These are phyloP conservation scores for Pristionchus maxplancki DNA, from an alignment of 2,888 invertebrate genomes.

Conservation along the genomic window DNA sequence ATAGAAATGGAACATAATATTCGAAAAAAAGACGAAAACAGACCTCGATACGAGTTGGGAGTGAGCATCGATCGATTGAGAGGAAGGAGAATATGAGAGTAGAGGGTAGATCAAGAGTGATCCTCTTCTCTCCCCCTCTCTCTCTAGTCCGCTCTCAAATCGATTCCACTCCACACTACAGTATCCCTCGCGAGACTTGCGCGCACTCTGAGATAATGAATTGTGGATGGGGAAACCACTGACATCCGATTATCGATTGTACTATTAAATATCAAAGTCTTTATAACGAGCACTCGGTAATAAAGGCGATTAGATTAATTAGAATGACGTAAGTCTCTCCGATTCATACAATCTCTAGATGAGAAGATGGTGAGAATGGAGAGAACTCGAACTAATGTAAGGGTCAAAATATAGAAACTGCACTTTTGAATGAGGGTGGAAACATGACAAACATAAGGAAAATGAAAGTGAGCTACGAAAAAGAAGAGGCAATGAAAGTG, in stretches of 20 bases:
- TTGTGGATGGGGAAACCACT: constrained; percentile 2
- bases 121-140: background rate
- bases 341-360: background rate
- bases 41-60: constrained; percentile 43
- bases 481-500: background rate
- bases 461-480: background rate
- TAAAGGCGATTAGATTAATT: background rate
- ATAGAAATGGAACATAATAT: background rate
- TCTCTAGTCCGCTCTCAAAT: constrained; percentile 22
- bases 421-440: background rate
- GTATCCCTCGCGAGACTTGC: constrained; percentile 7
- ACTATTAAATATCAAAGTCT: background rate
- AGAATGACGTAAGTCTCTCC: background rate
- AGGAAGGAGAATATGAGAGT: background rate
- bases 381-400: background rate
- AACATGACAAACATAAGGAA: constrained; percentile 7
- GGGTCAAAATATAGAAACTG: background rate
- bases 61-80: constrained; percentile 38
- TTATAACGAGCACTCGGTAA: constrained; percentile 15
- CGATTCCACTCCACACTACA: constrained; percentile 24
- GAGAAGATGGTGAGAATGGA: background rate
- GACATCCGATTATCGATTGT: background rate
- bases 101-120: constrained; percentile 9
- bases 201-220: background rate
- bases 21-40: background rate